A percentile compares a stretch with the other conserved stretches of the same genome.
phyloP scores from a whole-genome alignment of 1,140 invertebrate genomes.

The Drosophila sp. region DNA sequence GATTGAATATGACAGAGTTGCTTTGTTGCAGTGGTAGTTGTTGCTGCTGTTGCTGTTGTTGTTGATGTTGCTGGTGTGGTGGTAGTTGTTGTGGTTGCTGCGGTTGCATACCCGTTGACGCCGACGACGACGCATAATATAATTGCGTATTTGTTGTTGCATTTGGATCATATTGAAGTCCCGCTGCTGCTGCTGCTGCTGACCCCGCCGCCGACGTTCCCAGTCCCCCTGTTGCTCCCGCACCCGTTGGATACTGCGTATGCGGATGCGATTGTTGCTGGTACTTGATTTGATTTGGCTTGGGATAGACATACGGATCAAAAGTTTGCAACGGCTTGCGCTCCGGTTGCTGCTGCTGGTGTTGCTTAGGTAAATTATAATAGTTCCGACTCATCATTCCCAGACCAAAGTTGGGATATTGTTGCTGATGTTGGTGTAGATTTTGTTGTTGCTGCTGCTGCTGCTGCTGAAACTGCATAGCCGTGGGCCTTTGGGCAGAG shows the following conservation, averaged over 20 bases:
- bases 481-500: conserved; percentile 55
- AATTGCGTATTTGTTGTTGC: conserved; percentile 69
- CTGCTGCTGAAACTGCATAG: conserved; percentile 54
- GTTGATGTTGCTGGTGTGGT: conserved; percentile 44
- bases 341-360: conserved; percentile 51
- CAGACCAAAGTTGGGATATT: conserved; percentile 52
- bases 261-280: conserved; percentile 50
- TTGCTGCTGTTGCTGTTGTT: conserved; percentile 51
- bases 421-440: conserved; percentile 31
- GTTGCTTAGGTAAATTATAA: conserved; percentile 66
- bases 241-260: conserved; percentile 47
- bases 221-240: conserved; percentile 5
- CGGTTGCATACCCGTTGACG: conserved; percentile 50
- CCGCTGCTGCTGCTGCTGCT: conserved; percentile 18
- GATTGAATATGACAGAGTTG: conserved; percentile 52
- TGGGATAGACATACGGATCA: conserved; percentile 77
- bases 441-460: conserved; percentile 25
- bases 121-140: conserved; percentile 59
- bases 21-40: conserved; percentile 49
- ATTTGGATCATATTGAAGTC: conserved; percentile 71
- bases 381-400: conserved; percentile 74
- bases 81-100: conserved; percentile 47
- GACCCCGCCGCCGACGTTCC: conserved; percentile 15
- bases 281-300: conserved; percentile 69
- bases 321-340: conserved; percentile 78